Base-by-base conservation (phyloP, 2,888 invertebrate genomes). In the Tipula confusa region DNA sequence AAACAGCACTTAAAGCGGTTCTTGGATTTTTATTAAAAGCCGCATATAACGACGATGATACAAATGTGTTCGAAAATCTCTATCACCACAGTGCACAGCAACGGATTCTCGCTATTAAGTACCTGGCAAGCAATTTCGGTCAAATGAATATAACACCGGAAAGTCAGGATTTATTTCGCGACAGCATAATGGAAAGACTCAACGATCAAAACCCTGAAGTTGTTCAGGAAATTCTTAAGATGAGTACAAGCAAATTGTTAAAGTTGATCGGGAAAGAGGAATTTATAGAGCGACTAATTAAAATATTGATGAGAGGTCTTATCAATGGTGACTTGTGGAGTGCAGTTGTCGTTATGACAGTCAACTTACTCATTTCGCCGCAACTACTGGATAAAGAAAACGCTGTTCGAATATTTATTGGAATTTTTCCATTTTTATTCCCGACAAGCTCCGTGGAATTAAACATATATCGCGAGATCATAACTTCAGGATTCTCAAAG, bases 21-120 rank as follows among this genome's bases (percentile, higher is more conserved):
- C 31, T 84, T 86, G 91, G 91, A 15, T 92, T 92, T 85, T 91
- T 92, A 84, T 91, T 92, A 0, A 91, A 92, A 79, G 90, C 92
- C 0, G 89, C 90, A 0, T 91, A 92, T 84, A 90, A 90, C 87
- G 88, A 91, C 11, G 91, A 91, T 82, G 90, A 90, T 0, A 90
- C 90, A 43, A 90, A 92, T 83, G 90, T 94, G 0, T 93, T 94
- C 86, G 92, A 94, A 87, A 93, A 93, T 85, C 88, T 97, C 0
- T 94, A 95, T 86, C 95, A 97, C 88, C 90, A 93, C 0, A 93
- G 92, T 86, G 88, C 93, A 0, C 89, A 92, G 82, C 90, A 95
- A 83, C 91, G 97, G 85, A 89, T 92, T 1, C 90, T 92, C 86
- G 95, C 95, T 0, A 90, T 96, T 0, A 90, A 92, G 85, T 92